Conservation (phyloP, 2,888 invertebrate genomes). For the Stenoptilia bipunctidactyla region DNA sequence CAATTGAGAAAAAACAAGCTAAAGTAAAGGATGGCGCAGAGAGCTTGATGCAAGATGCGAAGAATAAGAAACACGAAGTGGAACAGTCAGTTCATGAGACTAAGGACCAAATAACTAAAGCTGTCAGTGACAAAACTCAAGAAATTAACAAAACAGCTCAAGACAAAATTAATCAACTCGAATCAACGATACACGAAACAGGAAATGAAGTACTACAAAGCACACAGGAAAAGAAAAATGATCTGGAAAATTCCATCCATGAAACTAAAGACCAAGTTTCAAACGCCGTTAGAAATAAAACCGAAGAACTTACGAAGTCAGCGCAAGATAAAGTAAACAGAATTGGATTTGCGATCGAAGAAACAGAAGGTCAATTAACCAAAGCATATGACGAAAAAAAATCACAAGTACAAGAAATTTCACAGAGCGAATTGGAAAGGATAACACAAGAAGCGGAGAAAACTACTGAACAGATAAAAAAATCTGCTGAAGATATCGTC, state of each 20-base stretch:
- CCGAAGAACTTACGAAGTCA: conserved; percentile 12
- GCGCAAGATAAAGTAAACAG: conserved; percentile 12
- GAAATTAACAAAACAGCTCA: conserved; percentile 12
- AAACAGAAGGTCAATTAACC: conserved; percentile 21
- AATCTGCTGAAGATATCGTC: conserved; percentile 46
- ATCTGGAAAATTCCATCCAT: conserved; percentile 13
- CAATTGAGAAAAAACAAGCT: conserved; percentile 17
- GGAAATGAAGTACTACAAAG: conserved; percentile 17
- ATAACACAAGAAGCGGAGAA: conserved; percentile 56
- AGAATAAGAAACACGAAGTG: conserved; percentile 28
- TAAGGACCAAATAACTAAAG: conserved; percentile 24
- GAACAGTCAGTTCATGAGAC: conserved; percentile 26
- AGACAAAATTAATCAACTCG: conserved; percentile 1
- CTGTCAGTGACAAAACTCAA: conserved; percentile 17
- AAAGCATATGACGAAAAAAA: conserved; percentile 22
- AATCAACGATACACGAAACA: conserved; percentile 13
- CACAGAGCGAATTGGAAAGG: conserved; percentile 39
- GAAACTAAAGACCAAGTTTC: conserved; percentile 13
- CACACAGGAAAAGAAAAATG: conserved; percentile 16
- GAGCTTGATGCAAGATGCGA: conserved; percentile 19
- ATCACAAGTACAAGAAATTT: conserved; percentile 27
- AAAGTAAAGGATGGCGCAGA: conserved; percentile 17
- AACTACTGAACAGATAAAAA: conserved; percentile 56
- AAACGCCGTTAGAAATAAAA: conserved; percentile 14
- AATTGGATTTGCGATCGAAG: conserved; percentile 12